Evolutionary conservation across 2,113 vertebrate species (phyloP).

Genomic region (Anthoscopus minutus): DNA sequence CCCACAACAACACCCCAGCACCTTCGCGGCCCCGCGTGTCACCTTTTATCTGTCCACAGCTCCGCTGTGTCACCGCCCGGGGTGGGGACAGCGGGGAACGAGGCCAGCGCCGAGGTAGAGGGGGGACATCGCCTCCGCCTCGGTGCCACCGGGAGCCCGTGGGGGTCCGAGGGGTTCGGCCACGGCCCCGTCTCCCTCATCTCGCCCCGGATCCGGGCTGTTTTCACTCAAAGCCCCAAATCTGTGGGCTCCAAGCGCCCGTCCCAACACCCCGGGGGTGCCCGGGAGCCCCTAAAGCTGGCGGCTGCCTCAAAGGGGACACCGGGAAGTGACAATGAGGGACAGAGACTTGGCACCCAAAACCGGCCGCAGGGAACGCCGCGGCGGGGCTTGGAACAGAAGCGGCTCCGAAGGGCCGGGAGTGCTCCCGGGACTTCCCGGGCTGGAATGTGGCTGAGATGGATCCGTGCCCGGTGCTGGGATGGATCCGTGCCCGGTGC

Average conservation of each 20-base stretch:
- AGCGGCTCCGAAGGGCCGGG: not conserved
- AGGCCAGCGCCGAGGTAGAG: fast-evolving
- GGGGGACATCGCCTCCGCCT: fast-evolving
- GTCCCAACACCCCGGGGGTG: not conserved
- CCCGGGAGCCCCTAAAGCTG: not conserved
- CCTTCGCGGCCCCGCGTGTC: not conserved
- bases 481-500: not conserved
- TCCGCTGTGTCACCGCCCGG: not conserved
- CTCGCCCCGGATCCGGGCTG: not conserved
- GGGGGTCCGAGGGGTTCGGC: not conserved
- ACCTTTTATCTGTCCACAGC: not conserved
- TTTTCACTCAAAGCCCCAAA: not conserved
- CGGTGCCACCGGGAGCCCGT: fast-evolving
- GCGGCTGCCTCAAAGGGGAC: not conserved
- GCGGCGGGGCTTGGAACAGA: fast-evolving
- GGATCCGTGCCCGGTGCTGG: not conserved
- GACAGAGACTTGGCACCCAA: not conserved
- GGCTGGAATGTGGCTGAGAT: fast-evolving
- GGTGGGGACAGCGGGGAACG: fast-evolving
- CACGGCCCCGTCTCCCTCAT: not conserved
- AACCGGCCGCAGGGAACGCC: fast-evolving
- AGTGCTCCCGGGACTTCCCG: fast-evolving
- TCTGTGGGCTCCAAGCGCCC: not conserved
- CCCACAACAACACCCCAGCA: not conserved
- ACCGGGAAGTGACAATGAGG: not conserved